phyloP scores from a whole-genome alignment of 2,797 vertebrate species.

The Sebastes steindachneri region DNA sequence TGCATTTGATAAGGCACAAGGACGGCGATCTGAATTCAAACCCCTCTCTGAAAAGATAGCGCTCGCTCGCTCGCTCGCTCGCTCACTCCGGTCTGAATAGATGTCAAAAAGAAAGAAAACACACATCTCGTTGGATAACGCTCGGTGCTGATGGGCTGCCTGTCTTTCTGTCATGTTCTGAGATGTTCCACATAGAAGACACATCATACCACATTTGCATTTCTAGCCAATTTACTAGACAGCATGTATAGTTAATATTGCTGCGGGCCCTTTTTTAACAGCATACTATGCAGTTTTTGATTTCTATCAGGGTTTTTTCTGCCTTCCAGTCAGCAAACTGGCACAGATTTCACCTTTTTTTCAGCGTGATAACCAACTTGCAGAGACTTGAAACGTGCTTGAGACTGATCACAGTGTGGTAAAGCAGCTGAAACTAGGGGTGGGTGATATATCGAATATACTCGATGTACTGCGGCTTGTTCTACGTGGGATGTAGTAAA shows the following conservation, averaged over 20 bases:
- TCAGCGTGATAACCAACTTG: background rate
- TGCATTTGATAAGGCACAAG: conserved; percentile 65
- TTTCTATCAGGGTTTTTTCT: background rate
- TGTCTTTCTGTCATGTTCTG: background rate
- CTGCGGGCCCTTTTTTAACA: background rate
- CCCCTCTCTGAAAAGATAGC: conserved; percentile 45
- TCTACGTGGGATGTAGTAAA: too few relatives aligned
- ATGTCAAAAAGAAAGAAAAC: background rate
- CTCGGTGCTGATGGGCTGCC: background rate
- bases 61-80: background rate
- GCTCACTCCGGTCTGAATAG: background rate
- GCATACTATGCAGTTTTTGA: background rate
- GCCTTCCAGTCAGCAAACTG: background rate
- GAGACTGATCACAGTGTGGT: background rate
- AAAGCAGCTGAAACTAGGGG: background rate
- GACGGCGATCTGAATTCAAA: conserved; percentile 56
- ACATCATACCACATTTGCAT: background rate
- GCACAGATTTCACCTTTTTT: background rate
- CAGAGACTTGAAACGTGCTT: conserved; percentile 5
- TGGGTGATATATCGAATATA: background rate
- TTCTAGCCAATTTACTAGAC: background rate
- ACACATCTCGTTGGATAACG: background rate
- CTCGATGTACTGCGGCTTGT: background rate
- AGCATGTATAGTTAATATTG: background rate
- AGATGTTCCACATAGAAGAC: background rate